A percentile compares a stretch with the other conserved stretches of the same genome.
Conservation (phyloP, 2,888 invertebrate genomes). For the Oasisia sp. region DNA sequence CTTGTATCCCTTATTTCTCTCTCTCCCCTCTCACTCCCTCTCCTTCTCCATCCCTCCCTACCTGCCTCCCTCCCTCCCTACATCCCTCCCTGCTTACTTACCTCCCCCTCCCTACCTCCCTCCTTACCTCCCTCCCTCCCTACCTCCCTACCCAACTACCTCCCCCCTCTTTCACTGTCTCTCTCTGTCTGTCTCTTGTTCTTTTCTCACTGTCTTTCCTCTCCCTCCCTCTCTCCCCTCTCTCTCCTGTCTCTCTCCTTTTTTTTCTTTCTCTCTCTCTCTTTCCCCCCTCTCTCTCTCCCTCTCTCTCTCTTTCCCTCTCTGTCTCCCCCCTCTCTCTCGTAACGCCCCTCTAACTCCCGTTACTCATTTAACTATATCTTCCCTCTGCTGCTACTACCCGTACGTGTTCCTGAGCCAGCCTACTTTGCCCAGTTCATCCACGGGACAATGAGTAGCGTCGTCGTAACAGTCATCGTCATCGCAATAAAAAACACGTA, state of each 20-base stretch:
- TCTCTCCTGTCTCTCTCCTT: slow-evolving; percentile 20
- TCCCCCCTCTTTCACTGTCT: background rate
- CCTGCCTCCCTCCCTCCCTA: slow-evolving; percentile 27
- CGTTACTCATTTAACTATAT: background rate
- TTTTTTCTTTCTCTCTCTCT: slow-evolving; percentile 29
- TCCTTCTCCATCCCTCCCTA: slow-evolving; percentile 28
- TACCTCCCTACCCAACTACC: no score
- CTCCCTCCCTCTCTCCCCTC: background rate
- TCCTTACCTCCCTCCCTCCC: slow-evolving; percentile 25
- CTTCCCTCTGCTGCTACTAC: background rate
- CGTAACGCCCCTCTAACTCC: slow-evolving; percentile 20
- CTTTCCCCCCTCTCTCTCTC: slow-evolving; percentile 29
- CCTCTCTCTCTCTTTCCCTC: slow-evolving; percentile 25
- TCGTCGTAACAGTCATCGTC: slow-evolving; percentile 33
- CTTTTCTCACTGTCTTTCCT: no score
- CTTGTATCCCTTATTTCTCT: background rate
- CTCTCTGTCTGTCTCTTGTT: slow-evolving; percentile 29
- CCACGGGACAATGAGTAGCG: slow-evolving; percentile 40
- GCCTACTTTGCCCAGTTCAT: slow-evolving; percentile 7
- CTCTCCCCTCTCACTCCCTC: background rate
- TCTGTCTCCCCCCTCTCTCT: slow-evolving; percentile 19
- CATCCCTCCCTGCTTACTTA: no score
- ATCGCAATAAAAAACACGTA: slow-evolving; percentile 38
- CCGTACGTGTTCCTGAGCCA: background rate
- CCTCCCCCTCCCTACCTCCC: slow-evolving; percentile 27